Evolutionary conservation across 2,113 vertebrate species (phyloP).

Genomic region (Nothocercus nigrocapillus): DNA sequence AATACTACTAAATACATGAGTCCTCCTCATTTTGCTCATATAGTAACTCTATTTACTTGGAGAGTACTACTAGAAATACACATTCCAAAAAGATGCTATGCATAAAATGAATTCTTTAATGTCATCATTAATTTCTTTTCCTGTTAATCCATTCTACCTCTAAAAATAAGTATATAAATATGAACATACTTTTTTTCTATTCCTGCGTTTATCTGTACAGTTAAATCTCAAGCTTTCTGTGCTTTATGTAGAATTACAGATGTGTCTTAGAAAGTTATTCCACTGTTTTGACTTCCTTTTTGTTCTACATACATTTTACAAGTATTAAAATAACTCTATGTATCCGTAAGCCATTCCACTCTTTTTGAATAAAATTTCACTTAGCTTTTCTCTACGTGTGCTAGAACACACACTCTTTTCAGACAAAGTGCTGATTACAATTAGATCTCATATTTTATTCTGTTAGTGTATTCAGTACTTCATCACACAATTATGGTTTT

Average conservation of each 20-base stretch:
- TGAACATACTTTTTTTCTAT: background rate
- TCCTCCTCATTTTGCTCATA: slow-evolving; percentile 1
- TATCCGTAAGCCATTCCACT: background rate
- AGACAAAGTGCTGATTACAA: slow-evolving; percentile 50
- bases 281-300: background rate
- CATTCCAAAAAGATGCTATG: background rate
- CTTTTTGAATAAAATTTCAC: background rate
- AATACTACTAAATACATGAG: slow-evolving; percentile 36
- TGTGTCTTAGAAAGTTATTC: background rate
- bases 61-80: background rate
- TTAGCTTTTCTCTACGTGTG: background rate
- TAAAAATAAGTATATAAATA: background rate
- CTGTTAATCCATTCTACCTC: background rate
- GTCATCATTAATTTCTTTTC: background rate
- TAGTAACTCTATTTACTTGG: background rate
- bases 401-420: background rate
- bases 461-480: background rate
- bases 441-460: slow-evolving; percentile 34
- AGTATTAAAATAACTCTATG: background rate
- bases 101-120: background rate
- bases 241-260: slow-evolving; percentile 1
- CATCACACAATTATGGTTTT: slow-evolving; percentile 26
- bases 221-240: background rate
- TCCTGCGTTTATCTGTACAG: background rate
- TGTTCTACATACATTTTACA: background rate